Percentiles rank a stretch among this genome's conserved stretches.
Conservation (phyloP, 2,113 vertebrate genomes). For the Melanotaenia duboulayi region DNA sequence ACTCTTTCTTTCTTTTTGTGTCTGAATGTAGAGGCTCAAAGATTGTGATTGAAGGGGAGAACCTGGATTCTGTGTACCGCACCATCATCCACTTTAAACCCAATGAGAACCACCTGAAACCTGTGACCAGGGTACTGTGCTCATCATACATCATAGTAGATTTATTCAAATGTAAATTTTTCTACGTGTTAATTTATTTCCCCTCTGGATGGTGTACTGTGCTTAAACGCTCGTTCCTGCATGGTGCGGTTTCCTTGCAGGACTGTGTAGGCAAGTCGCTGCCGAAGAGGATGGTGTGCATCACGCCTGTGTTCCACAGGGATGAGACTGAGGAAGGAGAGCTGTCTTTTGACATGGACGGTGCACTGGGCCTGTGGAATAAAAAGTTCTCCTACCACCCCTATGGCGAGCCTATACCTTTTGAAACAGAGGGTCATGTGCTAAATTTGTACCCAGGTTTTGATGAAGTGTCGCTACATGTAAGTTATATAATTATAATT, state of each 20-base stretch:
- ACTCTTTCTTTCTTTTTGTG: neutral
- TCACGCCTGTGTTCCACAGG: conserved; percentile 82
- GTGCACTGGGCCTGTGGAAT: conserved; percentile 73
- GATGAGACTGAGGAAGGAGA: conserved; percentile 81
- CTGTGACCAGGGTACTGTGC: conserved; percentile 75
- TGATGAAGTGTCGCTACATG: conserved; percentile 86
- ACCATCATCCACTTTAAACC: conserved; percentile 85
- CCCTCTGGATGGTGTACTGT: no score
- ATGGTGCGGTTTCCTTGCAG: conserved; percentile 52
- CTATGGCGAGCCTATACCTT: conserved; percentile 77
- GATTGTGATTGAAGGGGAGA: conserved; percentile 86
- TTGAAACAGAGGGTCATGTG: conserved; percentile 76
- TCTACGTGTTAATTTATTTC: neutral
- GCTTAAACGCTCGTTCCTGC: no score
- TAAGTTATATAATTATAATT: conserved; percentile 56
- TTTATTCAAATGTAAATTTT: neutral
- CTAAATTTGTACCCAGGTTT: conserved; percentile 84
- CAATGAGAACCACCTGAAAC: conserved; percentile 82
- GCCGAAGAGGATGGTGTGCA: conserved; percentile 82
- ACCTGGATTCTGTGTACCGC: conserved; percentile 89
- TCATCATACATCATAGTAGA: neutral
- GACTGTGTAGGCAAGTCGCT: conserved; percentile 77
- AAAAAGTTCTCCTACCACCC: conserved; percentile 85
- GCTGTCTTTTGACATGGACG: conserved; percentile 88
- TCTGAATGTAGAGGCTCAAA: conserved; percentile 83